These are phyloP conservation scores for Diachasma alloeum DNA, from an alignment of 1,140 invertebrate species.

Conservation along the genomic window DNA sequence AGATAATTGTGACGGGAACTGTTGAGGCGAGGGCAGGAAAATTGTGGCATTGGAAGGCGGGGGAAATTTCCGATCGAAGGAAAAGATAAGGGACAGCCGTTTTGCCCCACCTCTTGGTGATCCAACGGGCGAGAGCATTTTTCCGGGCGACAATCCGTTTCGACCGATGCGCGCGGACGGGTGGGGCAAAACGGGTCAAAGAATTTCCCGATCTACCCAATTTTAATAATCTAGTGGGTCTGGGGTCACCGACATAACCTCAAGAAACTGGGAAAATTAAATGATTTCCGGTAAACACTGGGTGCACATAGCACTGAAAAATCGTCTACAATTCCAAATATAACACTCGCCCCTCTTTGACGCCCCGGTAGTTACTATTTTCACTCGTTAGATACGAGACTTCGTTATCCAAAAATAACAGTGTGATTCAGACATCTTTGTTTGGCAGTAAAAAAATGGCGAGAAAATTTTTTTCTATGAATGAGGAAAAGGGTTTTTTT, in stretches of 20 bases:
- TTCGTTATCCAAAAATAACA: not conserved
- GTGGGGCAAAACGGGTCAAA: too few relatives aligned
- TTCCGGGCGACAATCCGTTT: too few relatives aligned
- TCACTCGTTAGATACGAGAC: constrained; percentile 2
- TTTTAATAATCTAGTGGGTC: too few relatives aligned
- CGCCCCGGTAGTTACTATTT: not conserved
- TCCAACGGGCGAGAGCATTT: too few relatives aligned
- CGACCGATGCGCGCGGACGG: too few relatives aligned
- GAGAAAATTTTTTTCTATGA: not conserved
- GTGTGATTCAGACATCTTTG: not conserved
- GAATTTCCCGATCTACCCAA: too few relatives aligned
- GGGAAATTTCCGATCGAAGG: too few relatives aligned
- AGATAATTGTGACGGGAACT: too few relatives aligned
- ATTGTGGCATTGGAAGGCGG: too few relatives aligned
- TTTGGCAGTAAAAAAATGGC: not conserved
- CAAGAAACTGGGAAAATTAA: not conserved
- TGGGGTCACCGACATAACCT: too few relatives aligned
- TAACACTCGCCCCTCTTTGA: not conserved
- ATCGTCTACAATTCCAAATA: not conserved
- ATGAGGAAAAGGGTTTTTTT: too few relatives aligned
- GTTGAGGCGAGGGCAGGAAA: too few relatives aligned
- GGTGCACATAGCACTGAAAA: not conserved
- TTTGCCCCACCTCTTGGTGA: not conserved
- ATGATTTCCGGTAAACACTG: not conserved
- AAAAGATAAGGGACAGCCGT: not conserved